Percentiles rank a stretch among this genome's conserved stretches.
Conservation (phyloP, 2,113 vertebrate genomes). For the Thymallus thymallus region DNA sequence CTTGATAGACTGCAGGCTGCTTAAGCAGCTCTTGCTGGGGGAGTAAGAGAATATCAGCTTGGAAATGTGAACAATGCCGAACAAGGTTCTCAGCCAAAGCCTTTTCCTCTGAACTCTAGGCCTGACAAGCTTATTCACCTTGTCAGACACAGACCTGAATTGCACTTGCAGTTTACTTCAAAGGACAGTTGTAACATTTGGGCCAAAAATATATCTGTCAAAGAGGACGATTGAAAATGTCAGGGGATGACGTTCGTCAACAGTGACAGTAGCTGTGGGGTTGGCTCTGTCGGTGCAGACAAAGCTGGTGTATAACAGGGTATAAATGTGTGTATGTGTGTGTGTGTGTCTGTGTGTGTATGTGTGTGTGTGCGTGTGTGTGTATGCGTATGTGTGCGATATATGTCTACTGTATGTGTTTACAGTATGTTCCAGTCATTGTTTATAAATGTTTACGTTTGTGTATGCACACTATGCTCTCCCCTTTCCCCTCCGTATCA, state of each 20-base stretch:
- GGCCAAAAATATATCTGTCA: conserved; percentile 58
- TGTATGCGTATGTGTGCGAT: no score
- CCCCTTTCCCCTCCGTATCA: conserved; percentile 8
- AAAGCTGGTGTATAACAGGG: neutral
- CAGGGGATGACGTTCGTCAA: conserved; percentile 37
- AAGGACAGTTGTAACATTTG: conserved; percentile 47
- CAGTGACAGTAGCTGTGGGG: conserved; percentile 46
- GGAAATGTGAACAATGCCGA: conserved; percentile 41
- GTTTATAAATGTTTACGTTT: neutral
- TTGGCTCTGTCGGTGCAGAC: conserved; percentile 1
- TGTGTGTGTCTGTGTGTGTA: neutral
- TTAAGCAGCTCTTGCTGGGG: neutral
- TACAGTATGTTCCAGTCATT: no score
- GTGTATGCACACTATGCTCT: neutral
- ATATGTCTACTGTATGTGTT: no score
- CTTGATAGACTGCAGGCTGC: neutral
- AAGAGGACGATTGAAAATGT: conserved; percentile 59
- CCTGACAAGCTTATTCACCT: conserved; percentile 52
- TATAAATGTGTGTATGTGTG: neutral
- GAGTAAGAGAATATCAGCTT: conserved; percentile 15
- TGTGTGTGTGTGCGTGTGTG: no score
- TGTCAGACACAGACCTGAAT: conserved; percentile 53
- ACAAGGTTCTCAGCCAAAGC: conserved; percentile 35
- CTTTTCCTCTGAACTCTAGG: conserved; percentile 36
- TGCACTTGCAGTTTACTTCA: conserved; percentile 48